These are phyloP conservation scores for Cnemophilus loriae DNA, from an alignment of 2,113 vertebrate species.

Conservation along the genomic window DNA sequence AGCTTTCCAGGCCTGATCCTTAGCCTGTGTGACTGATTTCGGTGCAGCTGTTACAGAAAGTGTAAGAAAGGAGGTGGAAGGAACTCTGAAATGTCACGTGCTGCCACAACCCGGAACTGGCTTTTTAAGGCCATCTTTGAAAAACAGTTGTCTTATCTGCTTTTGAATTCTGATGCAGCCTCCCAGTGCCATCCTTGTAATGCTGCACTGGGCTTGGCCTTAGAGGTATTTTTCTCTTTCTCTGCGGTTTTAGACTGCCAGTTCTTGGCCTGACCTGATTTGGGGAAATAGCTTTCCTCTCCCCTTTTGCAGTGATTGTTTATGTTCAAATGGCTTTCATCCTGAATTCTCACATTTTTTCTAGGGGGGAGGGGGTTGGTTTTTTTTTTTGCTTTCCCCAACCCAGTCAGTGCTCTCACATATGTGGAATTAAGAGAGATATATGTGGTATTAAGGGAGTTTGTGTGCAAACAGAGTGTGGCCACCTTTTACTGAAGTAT, in stretches of 20 bases:
- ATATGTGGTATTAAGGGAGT: background rate
- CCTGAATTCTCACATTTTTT: background rate
- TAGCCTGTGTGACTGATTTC: background rate
- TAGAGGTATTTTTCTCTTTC: background rate
- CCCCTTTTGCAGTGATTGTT: background rate
- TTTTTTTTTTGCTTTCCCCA: background rate
- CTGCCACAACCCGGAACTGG: background rate
- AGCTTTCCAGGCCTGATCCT: background rate
- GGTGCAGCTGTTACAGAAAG: background rate
- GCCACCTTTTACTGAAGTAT: background rate
- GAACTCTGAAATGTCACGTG: background rate
- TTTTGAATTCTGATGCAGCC: background rate
- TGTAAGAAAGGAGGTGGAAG: background rate
- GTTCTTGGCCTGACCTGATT: background rate
- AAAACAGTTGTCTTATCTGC: background rate
- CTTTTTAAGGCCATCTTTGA: background rate
- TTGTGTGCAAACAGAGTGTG: background rate
- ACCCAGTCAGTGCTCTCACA: background rate
- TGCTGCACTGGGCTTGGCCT: background rate
- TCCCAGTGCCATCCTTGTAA: background rate
- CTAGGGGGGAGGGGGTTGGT: accelerated
- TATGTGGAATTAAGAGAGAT: background rate
- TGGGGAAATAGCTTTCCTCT: background rate
- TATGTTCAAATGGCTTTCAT: background rate
- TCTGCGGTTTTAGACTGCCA: background rate